Conservation (phyloP, 2,113 vertebrate genomes). For the Psilopsiagon aurifrons region DNA sequence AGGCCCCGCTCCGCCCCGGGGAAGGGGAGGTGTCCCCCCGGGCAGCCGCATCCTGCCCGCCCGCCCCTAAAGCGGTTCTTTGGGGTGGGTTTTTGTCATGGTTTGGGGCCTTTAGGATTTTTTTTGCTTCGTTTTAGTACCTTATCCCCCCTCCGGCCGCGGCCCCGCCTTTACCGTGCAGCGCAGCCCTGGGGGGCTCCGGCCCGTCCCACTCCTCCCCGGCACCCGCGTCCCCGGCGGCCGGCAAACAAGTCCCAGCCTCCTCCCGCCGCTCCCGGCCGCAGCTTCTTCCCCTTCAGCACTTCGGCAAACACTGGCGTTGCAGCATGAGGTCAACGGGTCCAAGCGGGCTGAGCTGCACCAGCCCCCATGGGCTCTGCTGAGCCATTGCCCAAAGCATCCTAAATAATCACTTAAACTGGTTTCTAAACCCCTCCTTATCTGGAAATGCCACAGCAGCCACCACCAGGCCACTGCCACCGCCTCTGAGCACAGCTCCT, state of each 20-base stretch:
- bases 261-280: not conserved
- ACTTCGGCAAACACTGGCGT: not conserved
- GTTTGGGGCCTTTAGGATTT: not conserved
- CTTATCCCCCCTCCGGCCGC: not conserved
- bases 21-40: conserved; percentile 33
- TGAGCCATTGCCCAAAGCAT: not conserved
- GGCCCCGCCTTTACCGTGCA: not conserved
- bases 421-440: not conserved
- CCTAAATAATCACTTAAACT: not conserved
- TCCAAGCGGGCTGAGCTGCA: not conserved
- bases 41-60: not conserved
- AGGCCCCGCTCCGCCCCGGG: conserved; percentile 57
- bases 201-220: not conserved
- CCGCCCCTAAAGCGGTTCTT: not conserved
- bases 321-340: not conserved
- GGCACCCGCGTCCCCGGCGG: no score
- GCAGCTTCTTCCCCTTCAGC: not conserved
- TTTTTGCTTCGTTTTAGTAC: not conserved
- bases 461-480: not conserved
- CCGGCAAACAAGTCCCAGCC: not conserved
- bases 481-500: not conserved
- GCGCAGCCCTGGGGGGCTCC: not conserved
- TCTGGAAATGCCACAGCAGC: not conserved
- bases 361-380: not conserved
- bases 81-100: not conserved